Percentiles rank a stretch among this genome's conserved stretches.
Conservation (phyloP, 2,888 invertebrate genomes). For the Hydroisotoma schaefferi region DNA sequence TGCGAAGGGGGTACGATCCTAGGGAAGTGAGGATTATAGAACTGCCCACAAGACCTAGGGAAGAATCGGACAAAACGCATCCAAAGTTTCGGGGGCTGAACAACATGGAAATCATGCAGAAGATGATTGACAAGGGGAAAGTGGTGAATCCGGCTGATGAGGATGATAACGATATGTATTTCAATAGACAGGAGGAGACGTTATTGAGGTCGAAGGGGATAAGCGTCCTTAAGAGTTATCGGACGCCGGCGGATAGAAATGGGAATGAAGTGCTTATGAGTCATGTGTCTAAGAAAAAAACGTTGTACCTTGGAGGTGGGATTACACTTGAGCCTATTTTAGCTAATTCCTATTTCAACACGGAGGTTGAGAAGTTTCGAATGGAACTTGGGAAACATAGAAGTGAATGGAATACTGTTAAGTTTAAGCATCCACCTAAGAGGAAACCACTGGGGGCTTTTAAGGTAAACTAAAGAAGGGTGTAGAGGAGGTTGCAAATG, state of each 20-base stretch:
- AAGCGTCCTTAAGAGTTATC: neutral
- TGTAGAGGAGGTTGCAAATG: too few species aligned
- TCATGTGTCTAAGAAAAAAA: neutral
- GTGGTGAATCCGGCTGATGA: conserved; percentile 12
- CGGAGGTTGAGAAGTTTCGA: conserved; percentile 30
- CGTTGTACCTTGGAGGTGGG: conserved; percentile 11
- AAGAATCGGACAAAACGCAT: conserved; percentile 13
- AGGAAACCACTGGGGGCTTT: neutral
- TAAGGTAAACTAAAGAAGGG: neutral
- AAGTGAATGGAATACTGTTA: neutral
- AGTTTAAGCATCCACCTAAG: neutral
- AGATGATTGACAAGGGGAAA: conserved; percentile 33
- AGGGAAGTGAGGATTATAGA: neutral
- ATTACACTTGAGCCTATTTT: conserved; percentile 29
- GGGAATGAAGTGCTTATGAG: conserved; percentile 7
- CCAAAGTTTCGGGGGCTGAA: conserved; percentile 17
- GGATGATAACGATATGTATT: conserved; percentile 7
- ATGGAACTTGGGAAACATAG: conserved; percentile 9
- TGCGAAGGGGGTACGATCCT: neutral
- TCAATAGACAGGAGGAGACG: neutral
- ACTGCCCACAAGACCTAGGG: conserved; percentile 11
- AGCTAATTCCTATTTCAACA: conserved; percentile 22
- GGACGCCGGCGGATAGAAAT: neutral
- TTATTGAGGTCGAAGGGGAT: neutral
- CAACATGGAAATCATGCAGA: conserved; percentile 31